Conservation (phyloP, 2,888 invertebrate species). For the Empis livida region DNA sequence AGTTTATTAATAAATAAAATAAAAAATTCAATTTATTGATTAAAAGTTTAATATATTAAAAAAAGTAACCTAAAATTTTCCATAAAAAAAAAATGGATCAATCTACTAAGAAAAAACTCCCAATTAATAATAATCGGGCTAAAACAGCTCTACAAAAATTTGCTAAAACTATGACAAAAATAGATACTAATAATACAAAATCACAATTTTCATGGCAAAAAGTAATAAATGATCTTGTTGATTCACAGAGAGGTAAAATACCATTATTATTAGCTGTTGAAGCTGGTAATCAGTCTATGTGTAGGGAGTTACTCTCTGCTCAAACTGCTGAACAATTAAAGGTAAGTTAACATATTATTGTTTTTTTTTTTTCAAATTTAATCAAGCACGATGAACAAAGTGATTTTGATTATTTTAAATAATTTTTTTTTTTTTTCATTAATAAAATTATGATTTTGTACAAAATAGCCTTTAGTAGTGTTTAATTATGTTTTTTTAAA, state of each 20-base stretch:
- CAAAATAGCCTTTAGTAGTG: constrained; percentile 7
- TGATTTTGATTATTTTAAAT: no score
- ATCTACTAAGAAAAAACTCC: no score
- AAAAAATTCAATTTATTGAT: no score
- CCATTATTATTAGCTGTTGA: constrained; percentile 89
- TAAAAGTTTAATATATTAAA: no score
- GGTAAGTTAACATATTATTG: constrained; percentile 28
- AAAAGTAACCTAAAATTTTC: no score
- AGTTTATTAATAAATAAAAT: no score
- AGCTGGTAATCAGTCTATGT: constrained; percentile 90
- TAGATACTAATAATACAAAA: not conserved
- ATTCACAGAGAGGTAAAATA: constrained; percentile 77
- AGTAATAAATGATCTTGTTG: constrained; percentile 43
- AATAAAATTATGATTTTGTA: not conserved
- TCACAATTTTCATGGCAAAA: constrained; percentile 36
- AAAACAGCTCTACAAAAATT: constrained; percentile 33
- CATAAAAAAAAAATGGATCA: no score
- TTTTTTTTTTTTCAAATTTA: no score
- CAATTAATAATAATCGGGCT: constrained; percentile 4
- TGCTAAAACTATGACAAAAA: constrained; percentile 23
- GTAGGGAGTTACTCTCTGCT: constrained; percentile 78
- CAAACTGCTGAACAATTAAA: constrained; percentile 80
- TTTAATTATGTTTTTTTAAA: no score
- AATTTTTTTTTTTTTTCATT: not conserved
- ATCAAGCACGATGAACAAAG: no score